These are phyloP conservation scores for Sphenodon punctatus DNA, from an alignment of 2,797 vertebrate species.

Conservation along the genomic window DNA sequence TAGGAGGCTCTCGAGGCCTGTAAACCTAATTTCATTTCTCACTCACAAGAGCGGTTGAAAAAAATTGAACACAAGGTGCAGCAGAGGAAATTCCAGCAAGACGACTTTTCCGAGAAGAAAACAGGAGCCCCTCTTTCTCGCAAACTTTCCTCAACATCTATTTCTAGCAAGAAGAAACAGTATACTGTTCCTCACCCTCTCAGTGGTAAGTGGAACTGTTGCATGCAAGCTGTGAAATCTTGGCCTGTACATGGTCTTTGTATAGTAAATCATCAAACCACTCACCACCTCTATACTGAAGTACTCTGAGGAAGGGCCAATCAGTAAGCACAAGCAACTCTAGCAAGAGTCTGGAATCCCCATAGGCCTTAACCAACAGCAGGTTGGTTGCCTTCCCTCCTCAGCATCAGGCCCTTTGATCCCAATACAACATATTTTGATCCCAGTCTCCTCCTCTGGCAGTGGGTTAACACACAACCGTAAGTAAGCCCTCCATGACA, in stretches of 20 bases:
- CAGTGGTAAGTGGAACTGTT: conserved; percentile 78
- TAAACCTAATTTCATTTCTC: conserved; percentile 88
- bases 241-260: accelerated
- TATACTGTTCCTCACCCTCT: conserved; percentile 91
- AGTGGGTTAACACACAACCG: too few relatives aligned
- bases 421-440: too few relatives aligned
- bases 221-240: not conserved
- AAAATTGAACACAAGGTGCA: conserved; percentile 79
- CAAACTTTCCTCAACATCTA: conserved; percentile 39
- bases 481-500: too few relatives aligned
- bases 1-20: conserved; percentile 87
- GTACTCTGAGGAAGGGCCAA: not conserved
- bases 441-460: too few relatives aligned
- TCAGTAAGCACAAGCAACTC: not conserved
- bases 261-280: too few relatives aligned
- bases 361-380: not conserved
- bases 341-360: not conserved
- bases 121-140: not conserved
- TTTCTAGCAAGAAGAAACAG: conserved; percentile 72
- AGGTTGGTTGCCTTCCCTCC: not conserved
- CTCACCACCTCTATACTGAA: not conserved
- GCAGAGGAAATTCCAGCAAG: conserved; percentile 76
- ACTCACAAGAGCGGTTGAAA: conserved; percentile 82
- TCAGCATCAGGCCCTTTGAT: too few relatives aligned
- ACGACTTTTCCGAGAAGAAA: not conserved